phyloP scores from a whole-genome alignment of 2,113 vertebrate genomes.

The Hoplias malabaricus region DNA sequence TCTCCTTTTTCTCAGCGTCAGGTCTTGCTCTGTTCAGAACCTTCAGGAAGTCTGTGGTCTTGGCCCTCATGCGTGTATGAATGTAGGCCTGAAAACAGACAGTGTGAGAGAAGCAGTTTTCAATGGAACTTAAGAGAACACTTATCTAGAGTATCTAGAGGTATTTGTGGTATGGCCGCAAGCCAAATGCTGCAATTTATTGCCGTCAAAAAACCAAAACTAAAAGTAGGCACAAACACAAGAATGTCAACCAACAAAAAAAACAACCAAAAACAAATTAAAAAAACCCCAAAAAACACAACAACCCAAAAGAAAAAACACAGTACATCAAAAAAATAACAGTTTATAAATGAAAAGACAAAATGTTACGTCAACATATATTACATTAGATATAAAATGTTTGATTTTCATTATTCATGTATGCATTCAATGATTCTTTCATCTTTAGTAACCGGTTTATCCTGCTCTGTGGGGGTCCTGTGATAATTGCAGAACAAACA shows the following conservation, averaged over 20 bases:
- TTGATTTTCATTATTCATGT: too few species aligned
- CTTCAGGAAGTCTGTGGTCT: slow-evolving; percentile 97
- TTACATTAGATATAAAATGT: too few species aligned
- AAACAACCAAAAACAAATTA: not conserved
- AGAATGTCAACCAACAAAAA: not conserved
- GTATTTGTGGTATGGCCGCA: not conserved
- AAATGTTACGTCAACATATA: not conserved
- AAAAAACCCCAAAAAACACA: too few species aligned
- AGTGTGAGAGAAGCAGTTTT: not conserved
- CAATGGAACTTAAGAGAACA: not conserved
- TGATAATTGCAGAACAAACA: too few species aligned
- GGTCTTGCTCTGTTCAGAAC: slow-evolving; percentile 95
- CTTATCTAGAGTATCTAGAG: not conserved
- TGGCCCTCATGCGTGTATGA: slow-evolving; percentile 96
- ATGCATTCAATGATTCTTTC: too few species aligned
- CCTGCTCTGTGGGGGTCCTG: too few species aligned
- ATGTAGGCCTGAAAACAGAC: slow-evolving; percentile 84
- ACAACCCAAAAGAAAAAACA: too few species aligned
- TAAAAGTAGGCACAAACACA: not conserved
- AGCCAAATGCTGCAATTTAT: not conserved
- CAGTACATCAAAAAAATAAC: not conserved
- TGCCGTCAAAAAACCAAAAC: not conserved
- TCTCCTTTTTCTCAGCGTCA: slow-evolving; percentile 96
- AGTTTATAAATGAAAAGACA: not conserved
- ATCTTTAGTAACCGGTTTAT: too few species aligned